Base-by-base conservation (phyloP, 2,113 vertebrate genomes). In the Cryptomyrus ogoouensis region DNA sequence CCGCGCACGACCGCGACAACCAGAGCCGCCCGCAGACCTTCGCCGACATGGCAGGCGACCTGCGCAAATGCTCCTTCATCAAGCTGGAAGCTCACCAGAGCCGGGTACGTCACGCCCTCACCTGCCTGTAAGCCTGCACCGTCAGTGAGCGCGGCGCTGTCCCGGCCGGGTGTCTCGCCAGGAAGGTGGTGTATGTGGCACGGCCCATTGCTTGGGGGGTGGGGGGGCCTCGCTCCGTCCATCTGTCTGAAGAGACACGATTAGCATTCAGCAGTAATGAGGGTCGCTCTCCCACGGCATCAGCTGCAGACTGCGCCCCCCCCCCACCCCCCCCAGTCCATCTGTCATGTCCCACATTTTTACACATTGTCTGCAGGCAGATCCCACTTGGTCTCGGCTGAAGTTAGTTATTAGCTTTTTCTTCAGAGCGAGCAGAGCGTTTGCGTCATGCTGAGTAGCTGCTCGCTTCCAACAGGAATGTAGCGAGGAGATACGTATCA, bases 41-140 rank as follows among this genome's bases (percentile, higher is more conserved):
- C 0, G 98, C 98, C 0, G 98, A 99, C 93, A 97, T 99, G 97
- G 97, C 97, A 10, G 98, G 98, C 83, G 98, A 99, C 92, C 95
- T 99, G 92, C 94, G 98, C 39, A 99, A 98, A 94, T 99, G 98
- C 92, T 97, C 98, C 80, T 97, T 97, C 89, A 96, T 97, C 94
- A 99, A 98, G 91, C 92, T 99, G n/a, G 98, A 99, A 91, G 98
- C 98, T 62, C 98, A 99, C 91, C 98, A 99, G 94, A 98, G 98
- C 94, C 96, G 97, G 95, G 98, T 99, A 91, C 90, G 96, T 89
- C 27, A 1, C 3, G n/a, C 85, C n/a, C 9, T 35, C n/a, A 15
- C 27, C 10, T 3, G 46, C 9, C 46, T 62, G n/a, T n/a, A 3
- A 9, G 58, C 6, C 21, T 0, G 21, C 2, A n/a, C 56, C 9